Evolutionary conservation across 2,113 vertebrate genomes (phyloP), one percentile per base, ranked within the genome.

Genomic region (Pavo muticus): DNA sequence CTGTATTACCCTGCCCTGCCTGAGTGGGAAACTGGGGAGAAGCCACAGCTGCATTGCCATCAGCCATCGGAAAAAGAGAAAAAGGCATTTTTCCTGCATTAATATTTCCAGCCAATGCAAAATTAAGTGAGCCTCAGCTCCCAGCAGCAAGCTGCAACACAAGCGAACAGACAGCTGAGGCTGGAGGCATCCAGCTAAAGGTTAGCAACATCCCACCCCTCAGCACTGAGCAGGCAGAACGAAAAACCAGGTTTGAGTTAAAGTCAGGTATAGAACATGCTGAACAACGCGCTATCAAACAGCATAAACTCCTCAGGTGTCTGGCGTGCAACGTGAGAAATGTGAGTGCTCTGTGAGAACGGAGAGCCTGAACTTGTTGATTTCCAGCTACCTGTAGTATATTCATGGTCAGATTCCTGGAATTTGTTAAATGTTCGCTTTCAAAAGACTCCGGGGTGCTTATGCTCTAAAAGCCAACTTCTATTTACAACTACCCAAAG

Each of bases 141-240:
- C 63, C 37, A 69, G 3, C 11, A 0, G 0, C 37, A 3, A 23
- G 9, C 16, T 0, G 11, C 60, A 30, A 13, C 2, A 9, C 37
- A 30, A 74, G 56, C 65, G 44, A 59, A 54, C 30, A 21, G 10
- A 4, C 2, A 59, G 29, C 57, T 4, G 5, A 82, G 15, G 3
- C 3, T 14, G 37, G 48, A 61, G n/a, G 29, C 2, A 27, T 1
- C 8, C 60, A 54, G 37, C 25, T 39, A 19, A 30, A 68, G 13
- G 44, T 44, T 6, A 54, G 30, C 76, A 56, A 16, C 40, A n/a
- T 30, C 48, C 30, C 76, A 72, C 21, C 15, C 57, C 32, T 23
- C 68, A 83, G 29, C 48, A 13, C 0, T 3, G 3, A 71, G 9
- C 0, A 54, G 29, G 57, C 18, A 63, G 24, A 32, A 45, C 44